Base-by-base conservation (phyloP, 2,113 vertebrate genomes). In the Tragelaphus buxtoni region DNA sequence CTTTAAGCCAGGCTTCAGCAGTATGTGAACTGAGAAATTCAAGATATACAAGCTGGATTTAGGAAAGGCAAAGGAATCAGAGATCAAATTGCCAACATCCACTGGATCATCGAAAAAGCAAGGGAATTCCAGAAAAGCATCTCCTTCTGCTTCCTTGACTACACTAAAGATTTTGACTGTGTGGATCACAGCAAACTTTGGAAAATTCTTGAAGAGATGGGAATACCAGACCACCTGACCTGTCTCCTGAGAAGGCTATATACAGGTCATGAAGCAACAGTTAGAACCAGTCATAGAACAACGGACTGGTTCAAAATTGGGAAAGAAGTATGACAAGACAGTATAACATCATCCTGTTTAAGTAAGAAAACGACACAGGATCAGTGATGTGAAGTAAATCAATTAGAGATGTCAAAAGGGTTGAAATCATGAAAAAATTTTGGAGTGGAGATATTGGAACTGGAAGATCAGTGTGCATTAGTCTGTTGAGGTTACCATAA, bases 21-120 rank as follows among this genome's bases (percentile, higher is more conserved):
- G 65, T 39, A 39, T 22, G 10, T 9, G 20, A 72, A 72, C 65
- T 72, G 65, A 72, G 35, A 72, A 72, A 5, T 72, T 72, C 20
- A 20, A 39, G 1, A 72, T 39, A 22, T 39, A 39, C 65, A 39
- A 72, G 0, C 18, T 72, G 20, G 35, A 72, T 72, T 39, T 72
- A 24, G 17, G 22, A 72, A 72, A 72, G 20, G 20, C 35, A 65
- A 9, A 39, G 18, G 35, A 72, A 72, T 22, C 65, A 72, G 35
- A 72, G 35, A 39, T 72, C 65, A 24, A 39, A 72, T 39, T 72
- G 35, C 65, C 35, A 72, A 6, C 20, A 72, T 39, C 10, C 0
- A 0, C 10, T 72, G 35, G 35, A 39, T 24, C 35, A 39, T 39
- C 0, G 4, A 22, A 10, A 22, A 22, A 72, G 18, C n/a, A 39